phyloP scores from a whole-genome alignment of 2,888 invertebrate genomes.

The Macrostomum cliftonense region DNA sequence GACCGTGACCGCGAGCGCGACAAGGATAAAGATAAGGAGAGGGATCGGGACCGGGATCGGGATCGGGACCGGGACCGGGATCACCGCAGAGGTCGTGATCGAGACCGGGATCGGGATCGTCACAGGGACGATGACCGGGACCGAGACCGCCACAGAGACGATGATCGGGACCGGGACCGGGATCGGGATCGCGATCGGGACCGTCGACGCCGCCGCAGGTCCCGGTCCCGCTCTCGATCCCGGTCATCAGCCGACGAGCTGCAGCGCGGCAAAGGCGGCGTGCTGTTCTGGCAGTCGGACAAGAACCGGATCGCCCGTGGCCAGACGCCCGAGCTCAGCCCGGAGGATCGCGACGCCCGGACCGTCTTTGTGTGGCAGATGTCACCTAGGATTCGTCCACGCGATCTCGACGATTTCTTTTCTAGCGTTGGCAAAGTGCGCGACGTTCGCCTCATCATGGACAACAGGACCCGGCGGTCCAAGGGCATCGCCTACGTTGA shows the following conservation, averaged over 20 bases:
- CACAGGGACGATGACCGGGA: conserved; percentile 3
- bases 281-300: conserved; percentile 25
- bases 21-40: not conserved
- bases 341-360: conserved; percentile 91
- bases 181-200: conserved; percentile 19
- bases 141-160: no score
- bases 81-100: conserved; percentile 5
- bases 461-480: conserved; percentile 90
- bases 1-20: conserved; percentile 13
- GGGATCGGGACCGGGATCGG: no score
- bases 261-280: conserved; percentile 12
- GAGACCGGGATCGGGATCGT: no score
- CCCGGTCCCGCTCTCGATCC: conserved; percentile 10
- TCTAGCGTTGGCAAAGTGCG: conserved; percentile 88
- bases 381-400: conserved; percentile 71
- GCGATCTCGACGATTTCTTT: conserved; percentile 93
- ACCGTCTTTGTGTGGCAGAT: conserved; percentile 98
- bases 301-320: conserved; percentile 9
- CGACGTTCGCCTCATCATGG: conserved; percentile 91
- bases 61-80: conserved; percentile 1
- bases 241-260: conserved; percentile 7
- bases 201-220: conserved; percentile 13
- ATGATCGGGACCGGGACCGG: conserved; percentile 15
- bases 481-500: conserved; percentile 99
- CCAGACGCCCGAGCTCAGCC: conserved; percentile 46